A percentile compares a stretch with the other conserved stretches of the same genome.
Conservation (phyloP, 2,797 vertebrate species). For the Ptychobarbus kaznakovi region DNA sequence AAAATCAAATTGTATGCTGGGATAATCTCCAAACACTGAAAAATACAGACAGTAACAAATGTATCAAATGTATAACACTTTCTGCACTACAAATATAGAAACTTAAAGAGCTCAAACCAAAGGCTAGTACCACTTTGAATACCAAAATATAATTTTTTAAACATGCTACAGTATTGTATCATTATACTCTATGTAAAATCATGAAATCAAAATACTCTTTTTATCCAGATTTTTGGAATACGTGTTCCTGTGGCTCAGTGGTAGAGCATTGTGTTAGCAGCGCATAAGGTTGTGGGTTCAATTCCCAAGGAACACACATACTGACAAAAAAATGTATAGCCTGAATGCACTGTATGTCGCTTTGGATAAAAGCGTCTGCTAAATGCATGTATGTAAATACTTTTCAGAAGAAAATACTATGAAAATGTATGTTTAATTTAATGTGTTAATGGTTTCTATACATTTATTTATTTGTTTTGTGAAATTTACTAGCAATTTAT, state of each 20-base stretch:
- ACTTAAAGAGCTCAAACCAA: background rate
- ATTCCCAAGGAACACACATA: too few species aligned
- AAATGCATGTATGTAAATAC: too few species aligned
- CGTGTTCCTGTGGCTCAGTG: too few species aligned
- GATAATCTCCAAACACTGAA: background rate
- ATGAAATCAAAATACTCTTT: background rate
- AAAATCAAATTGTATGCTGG: background rate
- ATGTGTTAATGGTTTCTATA: background rate
- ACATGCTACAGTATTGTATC: background rate
- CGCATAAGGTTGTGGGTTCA: too few species aligned
- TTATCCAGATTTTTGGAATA: too few species aligned
- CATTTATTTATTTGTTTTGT: too few species aligned
- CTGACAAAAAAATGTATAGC: too few species aligned
- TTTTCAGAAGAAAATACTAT: background rate
- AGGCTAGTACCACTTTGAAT: background rate
- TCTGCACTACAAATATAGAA: constrained; percentile 5
- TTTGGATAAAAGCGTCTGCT: too few species aligned
- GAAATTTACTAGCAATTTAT: background rate
- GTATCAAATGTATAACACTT: constrained; percentile 5
- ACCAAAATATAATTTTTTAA: background rate
- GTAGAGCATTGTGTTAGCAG: too few species aligned
- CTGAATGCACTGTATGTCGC: too few species aligned
- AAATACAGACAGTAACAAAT: background rate
- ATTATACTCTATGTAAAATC: background rate
- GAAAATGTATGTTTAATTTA: background rate